phyloP scores from a whole-genome alignment of 2,888 invertebrate genomes.

The Morinoia aosen region DNA sequence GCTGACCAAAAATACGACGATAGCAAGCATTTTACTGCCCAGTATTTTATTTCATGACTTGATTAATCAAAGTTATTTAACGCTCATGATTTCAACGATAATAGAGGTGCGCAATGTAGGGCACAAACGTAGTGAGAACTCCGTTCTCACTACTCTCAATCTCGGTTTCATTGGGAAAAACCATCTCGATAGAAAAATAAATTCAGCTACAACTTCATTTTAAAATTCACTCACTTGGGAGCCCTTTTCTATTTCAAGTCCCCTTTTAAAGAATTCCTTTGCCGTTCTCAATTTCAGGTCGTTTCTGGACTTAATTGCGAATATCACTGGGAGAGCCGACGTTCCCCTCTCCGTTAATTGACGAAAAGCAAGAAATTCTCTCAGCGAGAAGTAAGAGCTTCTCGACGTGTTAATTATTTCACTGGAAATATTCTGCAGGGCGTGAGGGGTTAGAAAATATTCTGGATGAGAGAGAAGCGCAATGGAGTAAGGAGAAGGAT shows the following conservation, averaged over 20 bases:
- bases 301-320: not conserved
- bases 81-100: not conserved
- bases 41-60: not conserved
- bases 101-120: not conserved
- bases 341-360: slow-evolving; percentile 12
- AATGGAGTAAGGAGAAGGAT: not conserved
- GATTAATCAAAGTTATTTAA: not conserved
- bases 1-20: not conserved
- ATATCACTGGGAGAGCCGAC: not conserved
- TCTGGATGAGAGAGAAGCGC: not conserved
- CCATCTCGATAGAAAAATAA: not conserved
- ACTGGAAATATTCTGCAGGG: not conserved
- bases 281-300: not conserved
- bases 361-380: not conserved
- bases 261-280: not conserved
- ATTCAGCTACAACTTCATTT: not conserved
- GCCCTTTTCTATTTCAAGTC: not conserved
- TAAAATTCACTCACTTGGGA: not conserved
- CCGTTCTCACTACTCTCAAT: not conserved
- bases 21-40: not conserved
- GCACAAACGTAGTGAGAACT: not conserved
- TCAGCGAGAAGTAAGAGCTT: not conserved
- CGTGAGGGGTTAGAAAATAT: not conserved
- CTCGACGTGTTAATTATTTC: slow-evolving; percentile 27
- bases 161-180: not conserved